Percentiles rank a stretch among this genome's conserved stretches.
These are phyloP conservation scores for Drosophila tropicalis DNA, from an alignment of 1,140 invertebrate genomes.

Conservation along the genomic window DNA sequence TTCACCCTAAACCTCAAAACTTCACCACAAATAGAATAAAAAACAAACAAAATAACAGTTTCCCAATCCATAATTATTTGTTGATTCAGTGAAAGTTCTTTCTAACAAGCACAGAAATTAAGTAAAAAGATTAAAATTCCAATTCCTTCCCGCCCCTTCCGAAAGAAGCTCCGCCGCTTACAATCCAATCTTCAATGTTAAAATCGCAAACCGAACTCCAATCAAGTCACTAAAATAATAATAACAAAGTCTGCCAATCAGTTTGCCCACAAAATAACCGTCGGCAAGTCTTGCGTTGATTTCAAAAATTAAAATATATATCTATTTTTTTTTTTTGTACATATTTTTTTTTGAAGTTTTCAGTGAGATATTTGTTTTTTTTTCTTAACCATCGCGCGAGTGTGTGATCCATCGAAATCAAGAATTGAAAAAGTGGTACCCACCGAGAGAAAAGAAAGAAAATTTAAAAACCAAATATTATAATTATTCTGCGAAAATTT, in stretches of 20 bases:
- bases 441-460: background rate
- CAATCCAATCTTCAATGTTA: background rate
- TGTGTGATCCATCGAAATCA: background rate
- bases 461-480: background rate
- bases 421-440: background rate
- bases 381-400: background rate
- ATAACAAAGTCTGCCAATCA: background rate
- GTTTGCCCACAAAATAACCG: background rate
- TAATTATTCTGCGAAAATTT: background rate
- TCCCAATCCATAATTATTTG: background rate
- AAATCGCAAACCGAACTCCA: background rate
- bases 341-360: background rate
- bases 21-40: background rate
- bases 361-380: background rate
- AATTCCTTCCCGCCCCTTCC: too few species aligned
- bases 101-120: background rate
- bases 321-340: background rate
- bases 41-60: background rate
- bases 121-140: background rate
- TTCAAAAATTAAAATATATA: background rate
- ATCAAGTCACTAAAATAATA: background rate
- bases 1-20: too few species aligned
- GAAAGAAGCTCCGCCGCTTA: background rate
- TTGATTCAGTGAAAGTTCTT: background rate
- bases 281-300: background rate